Conservation (phyloP, 1,140 invertebrate species). For the Pogonomyrmex barbatus region DNA sequence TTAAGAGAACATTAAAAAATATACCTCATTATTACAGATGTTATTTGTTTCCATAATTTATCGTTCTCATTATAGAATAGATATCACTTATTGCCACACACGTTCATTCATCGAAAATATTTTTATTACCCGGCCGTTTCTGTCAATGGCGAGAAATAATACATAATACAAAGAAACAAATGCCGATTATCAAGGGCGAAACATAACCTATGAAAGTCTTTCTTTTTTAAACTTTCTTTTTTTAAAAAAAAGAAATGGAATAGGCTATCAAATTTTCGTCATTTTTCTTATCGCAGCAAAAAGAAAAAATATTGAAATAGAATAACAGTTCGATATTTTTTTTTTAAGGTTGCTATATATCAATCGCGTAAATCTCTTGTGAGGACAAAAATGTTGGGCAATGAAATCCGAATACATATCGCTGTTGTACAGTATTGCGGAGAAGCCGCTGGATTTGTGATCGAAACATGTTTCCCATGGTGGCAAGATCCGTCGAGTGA, state of each 20-base stretch:
- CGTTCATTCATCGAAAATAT: background rate
- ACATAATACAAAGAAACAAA: background rate
- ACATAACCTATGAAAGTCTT: background rate
- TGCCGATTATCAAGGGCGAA: background rate
- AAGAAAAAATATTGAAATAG: background rate
- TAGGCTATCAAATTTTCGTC: slow-evolving; percentile 4
- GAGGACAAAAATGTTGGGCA: slow-evolving; percentile 1
- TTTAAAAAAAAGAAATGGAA: background rate
- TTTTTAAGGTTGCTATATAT: background rate
- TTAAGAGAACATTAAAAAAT: background rate
- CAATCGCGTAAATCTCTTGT: background rate
- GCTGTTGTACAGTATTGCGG: slow-evolving; percentile 71
- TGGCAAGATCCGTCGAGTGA: slow-evolving; percentile 68
- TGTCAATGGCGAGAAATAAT: background rate
- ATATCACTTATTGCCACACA: background rate
- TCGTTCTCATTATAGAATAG: background rate
- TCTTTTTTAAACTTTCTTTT: no score
- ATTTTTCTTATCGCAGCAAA: background rate
- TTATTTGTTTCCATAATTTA: background rate
- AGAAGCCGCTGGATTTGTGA: slow-evolving; percentile 71
- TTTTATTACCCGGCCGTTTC: background rate
- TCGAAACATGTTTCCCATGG: slow-evolving; percentile 72
- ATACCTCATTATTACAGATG: background rate
- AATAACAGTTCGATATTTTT: no score
- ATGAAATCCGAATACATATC: slow-evolving; percentile 64